Evolutionary conservation across 2,888 invertebrate species (phyloP), one percentile per base, ranked within the genome.

Genomic region (Patella pellucida): DNA sequence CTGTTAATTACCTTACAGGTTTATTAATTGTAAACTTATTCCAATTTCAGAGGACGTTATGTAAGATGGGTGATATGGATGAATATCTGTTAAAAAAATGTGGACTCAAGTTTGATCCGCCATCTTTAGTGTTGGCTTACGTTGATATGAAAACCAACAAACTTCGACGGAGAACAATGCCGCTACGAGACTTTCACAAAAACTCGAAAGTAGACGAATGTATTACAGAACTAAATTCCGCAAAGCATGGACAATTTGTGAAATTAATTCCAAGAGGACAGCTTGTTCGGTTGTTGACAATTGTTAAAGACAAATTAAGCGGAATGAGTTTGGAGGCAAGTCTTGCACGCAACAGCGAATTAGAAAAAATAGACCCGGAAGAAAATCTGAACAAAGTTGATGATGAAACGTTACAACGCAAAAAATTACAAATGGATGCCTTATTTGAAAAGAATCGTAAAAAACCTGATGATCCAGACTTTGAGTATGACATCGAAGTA

Each of bases 341-440:
- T 68, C 79, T 92, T n/a, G 84, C 85, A 14, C 84, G 86, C 68
- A 90, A 88, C 77, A 83, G 85, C 71, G 86, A 85, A 52, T 88
- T 91, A 79, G 91, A 90, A 81, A 84, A 81, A 14, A 83, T 92
- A 19, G 90, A 92, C 83, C 90, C 92, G 0, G 89, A 92, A 5
- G 92, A 92, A 83, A 92, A 92, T 81, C 81, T 92, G 52, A 92
- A 92, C 81, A 90, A 91, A 83, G 84, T 92, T 3, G 89, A 90
- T 74, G 90, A 90, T 52, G 90, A 89, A 41, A 89, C 88, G 69
- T 83, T 92, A 52, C 85, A 85, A 41, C 83, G 89, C 15, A 92
- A 92, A 78, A 93, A 93, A 83, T 87, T 90, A n/a, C 83, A 91
- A 0, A 92, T 92, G 92, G 91, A 92, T 41, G 83, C 89, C 76